Conservation (phyloP, 1,140 invertebrate species). For the Phortica variegata region DNA sequence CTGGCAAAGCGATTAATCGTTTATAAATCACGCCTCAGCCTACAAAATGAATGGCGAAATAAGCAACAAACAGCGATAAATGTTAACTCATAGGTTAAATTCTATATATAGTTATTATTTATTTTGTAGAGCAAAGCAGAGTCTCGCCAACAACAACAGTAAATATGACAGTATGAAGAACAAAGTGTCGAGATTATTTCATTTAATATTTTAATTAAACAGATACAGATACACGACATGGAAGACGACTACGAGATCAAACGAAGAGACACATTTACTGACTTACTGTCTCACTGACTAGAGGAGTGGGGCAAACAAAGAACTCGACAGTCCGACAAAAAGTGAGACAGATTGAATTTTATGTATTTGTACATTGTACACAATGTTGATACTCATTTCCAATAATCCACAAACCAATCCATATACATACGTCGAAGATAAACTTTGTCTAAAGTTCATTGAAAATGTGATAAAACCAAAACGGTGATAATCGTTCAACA, state of each 20-base stretch:
- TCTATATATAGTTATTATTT: neutral
- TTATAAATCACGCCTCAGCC: no score
- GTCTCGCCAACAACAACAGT: no score
- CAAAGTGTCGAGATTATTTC: no score
- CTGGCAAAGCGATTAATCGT: no score
- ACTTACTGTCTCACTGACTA: no score
- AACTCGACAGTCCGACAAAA: neutral
- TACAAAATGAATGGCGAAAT: no score
- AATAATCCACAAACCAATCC: slow-evolving; percentile 36
- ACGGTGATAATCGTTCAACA: slow-evolving; percentile 30
- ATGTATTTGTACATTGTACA: slow-evolving; percentile 4
- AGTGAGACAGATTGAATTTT: neutral
- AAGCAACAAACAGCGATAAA: slow-evolving; percentile 32
- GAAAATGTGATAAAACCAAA: slow-evolving; percentile 53
- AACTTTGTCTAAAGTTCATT: slow-evolving; percentile 56
- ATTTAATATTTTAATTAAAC: no score
- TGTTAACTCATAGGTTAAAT: slow-evolving; percentile 13
- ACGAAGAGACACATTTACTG: slow-evolving; percentile 5
- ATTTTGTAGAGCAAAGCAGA: no score
- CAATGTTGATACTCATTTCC: slow-evolving; percentile 15
- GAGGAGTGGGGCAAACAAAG: slow-evolving; percentile 7
- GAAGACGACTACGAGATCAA: slow-evolving; percentile 1
- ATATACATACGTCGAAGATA: slow-evolving; percentile 38
- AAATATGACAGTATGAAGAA: no score
- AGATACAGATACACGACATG: no score